Conservation (phyloP, 2,888 invertebrate genomes). For the Capitulum mitella region DNA sequence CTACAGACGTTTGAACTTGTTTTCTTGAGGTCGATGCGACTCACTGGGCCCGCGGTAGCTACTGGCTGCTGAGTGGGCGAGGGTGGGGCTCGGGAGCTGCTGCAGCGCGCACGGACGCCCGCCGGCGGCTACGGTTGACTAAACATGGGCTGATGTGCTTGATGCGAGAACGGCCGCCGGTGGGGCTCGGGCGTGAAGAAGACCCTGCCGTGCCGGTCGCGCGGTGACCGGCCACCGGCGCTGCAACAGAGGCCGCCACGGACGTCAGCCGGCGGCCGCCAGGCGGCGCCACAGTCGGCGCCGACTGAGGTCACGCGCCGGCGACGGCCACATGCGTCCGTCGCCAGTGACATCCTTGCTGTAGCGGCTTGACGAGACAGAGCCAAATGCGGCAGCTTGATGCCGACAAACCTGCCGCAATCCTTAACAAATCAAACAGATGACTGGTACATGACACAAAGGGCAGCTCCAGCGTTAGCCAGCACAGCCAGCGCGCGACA, state of each 20-base stretch:
- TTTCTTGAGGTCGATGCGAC: background rate
- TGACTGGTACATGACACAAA: too few species aligned
- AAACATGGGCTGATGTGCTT: background rate
- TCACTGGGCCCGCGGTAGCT: background rate
- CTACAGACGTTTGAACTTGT: constrained; percentile 1
- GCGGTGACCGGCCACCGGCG: background rate
- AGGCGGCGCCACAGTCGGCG: background rate
- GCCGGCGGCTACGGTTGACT: background rate
- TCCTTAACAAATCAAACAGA: too few species aligned
- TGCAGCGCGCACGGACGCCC: background rate
- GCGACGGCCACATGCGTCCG: too few species aligned
- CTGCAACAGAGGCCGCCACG: background rate
- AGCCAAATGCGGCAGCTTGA: too few species aligned
- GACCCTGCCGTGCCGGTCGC: background rate
- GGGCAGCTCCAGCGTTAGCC: too few species aligned
- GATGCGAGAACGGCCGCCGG: constrained; percentile 3
- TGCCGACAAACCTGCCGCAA: too few species aligned
- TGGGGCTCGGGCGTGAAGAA: constrained; percentile 8
- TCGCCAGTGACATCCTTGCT: too few species aligned
- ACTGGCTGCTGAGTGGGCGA: too few species aligned
- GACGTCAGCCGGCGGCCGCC: background rate
- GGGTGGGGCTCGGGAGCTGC: too few species aligned
- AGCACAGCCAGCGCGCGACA: too few species aligned
- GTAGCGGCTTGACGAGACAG: too few species aligned
- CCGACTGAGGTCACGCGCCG: too few species aligned